phyloP scores from a whole-genome alignment of 2,113 vertebrate species.

The Prochilodus magdalenae region DNA sequence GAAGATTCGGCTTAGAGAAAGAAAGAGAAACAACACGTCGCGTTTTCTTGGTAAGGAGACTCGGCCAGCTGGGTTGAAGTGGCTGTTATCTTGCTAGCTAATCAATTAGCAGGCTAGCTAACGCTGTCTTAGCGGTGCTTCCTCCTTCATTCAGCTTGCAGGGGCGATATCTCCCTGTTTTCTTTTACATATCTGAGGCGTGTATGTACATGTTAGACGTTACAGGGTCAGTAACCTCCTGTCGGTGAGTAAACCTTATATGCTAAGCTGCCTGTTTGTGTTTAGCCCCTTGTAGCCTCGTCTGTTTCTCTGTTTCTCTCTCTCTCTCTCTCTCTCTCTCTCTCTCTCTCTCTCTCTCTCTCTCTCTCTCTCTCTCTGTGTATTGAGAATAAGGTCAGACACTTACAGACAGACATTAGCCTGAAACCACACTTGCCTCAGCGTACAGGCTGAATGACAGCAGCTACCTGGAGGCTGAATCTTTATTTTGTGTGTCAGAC shows the following conservation, averaged over 20 bases:
- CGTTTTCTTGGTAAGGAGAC: constrained; percentile 33
- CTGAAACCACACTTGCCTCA: no score
- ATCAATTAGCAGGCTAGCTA: constrained; percentile 3
- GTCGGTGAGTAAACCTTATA: background rate
- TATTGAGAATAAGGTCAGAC: no score
- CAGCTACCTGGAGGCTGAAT: no score
- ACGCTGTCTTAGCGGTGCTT: background rate
- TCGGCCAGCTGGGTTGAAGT: background rate
- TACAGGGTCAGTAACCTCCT: background rate
- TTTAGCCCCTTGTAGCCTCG: background rate
- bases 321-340: no score
- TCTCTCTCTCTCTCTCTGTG: no score
- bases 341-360: no score
- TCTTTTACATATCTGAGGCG: background rate
- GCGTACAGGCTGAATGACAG: no score
- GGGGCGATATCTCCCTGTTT: background rate
- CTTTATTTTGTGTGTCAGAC: no score
- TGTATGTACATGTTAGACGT: background rate
- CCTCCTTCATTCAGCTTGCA: background rate
- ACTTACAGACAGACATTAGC: no score
- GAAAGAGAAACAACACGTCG: background rate
- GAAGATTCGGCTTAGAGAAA: background rate
- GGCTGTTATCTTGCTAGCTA: constrained; percentile 4
- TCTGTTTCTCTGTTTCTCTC: background rate
- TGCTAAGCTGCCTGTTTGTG: no score